Evolutionary conservation across 2,888 invertebrate genomes (phyloP), one percentile per base, ranked within the genome.

Genomic region (Baronia brevicornis): DNA sequence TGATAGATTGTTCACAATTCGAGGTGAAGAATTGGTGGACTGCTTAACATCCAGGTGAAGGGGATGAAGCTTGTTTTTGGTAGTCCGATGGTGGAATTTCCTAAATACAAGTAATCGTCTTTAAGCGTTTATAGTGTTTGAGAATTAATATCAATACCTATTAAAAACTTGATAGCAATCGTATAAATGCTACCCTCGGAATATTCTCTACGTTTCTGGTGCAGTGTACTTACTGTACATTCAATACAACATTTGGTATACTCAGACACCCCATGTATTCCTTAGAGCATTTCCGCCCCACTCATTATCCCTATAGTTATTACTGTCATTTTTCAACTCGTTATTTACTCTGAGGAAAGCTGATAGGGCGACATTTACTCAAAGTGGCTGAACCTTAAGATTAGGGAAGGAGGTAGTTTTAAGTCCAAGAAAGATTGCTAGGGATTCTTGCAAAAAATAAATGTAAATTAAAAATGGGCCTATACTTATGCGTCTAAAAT

Each of bases 261-360:
- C 58, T 46, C 47, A 50, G 55, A 57, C 55, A 50, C 73, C 74
- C 74, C 74, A 65, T 68, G 73, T 78, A 79, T 77, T 74, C 82
- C 82, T 73, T 46, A 41, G 82, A 82, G 82, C 72, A 73, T 80
- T 66, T 58, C 67, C 75, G 58, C 82, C 84, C 84, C 66, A 73
- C 71, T 80, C 84, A 82, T 82, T 82, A 82, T 66, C 66, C 68
- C 67, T 58, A 79, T 80, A 82, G 84, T 82, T 82, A 84, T 84
- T 80, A 73, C 84, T 73, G 80, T 78, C 80, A 84, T 84, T 82
- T 84, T 84, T 82, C 84, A 84, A 82, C 82, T 84, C 78, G 80
- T 82, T 84, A 82, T 82, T 84, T 82, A 82, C 79, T 78, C 77
- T 74, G 79, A 73, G 66, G 54, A 68, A 67, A 70, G 73, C 75